phyloP scores from a whole-genome alignment of 2,888 invertebrate species.

The Clistopyga incitator region DNA sequence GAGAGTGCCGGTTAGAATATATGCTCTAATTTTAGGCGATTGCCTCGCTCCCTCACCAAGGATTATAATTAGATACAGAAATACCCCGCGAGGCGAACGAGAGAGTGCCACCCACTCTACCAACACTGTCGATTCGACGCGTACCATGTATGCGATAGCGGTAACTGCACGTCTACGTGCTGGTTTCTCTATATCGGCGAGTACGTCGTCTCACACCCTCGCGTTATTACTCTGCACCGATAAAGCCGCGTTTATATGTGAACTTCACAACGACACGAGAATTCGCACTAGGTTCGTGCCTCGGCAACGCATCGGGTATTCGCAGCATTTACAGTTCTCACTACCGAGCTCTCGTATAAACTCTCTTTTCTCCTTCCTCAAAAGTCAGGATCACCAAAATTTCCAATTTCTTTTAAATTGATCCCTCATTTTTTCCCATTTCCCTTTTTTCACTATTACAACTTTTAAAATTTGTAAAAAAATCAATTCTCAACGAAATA shows the following conservation, averaged over 20 bases:
- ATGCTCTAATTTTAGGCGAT: constrained; percentile 84
- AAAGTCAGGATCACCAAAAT: too few relatives aligned
- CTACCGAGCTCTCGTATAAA: constrained; percentile 33
- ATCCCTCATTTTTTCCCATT: too few relatives aligned
- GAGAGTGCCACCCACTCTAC: constrained; percentile 78
- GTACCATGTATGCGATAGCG: constrained; percentile 34
- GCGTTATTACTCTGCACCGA: constrained; percentile 21
- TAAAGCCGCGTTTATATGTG: neutral
- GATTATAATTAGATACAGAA: constrained; percentile 84
- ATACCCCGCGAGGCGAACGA: constrained; percentile 75
- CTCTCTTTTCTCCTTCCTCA: neutral
- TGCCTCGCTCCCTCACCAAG: constrained; percentile 83
- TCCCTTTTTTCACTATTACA: too few relatives aligned
- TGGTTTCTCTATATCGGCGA: neutral
- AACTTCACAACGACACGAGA: neutral
- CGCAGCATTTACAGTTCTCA: constrained; percentile 26
- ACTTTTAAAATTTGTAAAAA: too few relatives aligned
- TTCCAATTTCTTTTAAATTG: too few relatives aligned
- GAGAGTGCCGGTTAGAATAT: constrained; percentile 79
- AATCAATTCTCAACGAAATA: too few relatives aligned
- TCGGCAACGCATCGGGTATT: constrained; percentile 31
- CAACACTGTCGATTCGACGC: constrained; percentile 64
- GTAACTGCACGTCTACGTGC: neutral
- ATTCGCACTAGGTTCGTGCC: neutral
- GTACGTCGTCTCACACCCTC: constrained; percentile 27